Evolutionary conservation across 2,888 invertebrate genomes (phyloP), one percentile per base, ranked within the genome.

Genomic region (Polylopha cassiicola): DNA sequence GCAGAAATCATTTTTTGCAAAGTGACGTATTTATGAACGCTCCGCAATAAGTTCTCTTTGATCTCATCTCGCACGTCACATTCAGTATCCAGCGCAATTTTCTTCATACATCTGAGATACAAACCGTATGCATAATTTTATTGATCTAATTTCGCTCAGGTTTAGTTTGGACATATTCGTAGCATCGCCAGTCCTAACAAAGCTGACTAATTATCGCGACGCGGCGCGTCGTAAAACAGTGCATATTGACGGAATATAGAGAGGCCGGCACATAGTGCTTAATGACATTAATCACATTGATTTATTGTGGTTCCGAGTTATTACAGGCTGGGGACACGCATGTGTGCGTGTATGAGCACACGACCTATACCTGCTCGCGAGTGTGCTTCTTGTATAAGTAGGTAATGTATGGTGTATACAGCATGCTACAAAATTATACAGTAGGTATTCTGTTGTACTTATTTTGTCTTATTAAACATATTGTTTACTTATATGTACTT

Each of bases 211-310:
- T 85, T 85, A 84, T 84, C 75, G 76, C 73, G 79, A 77, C 74
- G 75, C 75, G 78, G 74, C 75, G 64, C 73, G 79, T 84, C 85
- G 85, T 85, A 85, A 85, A 85, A 84, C 84, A 84, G 84, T 82
- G 82, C 84, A 84, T 84, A 84, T 85, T 85, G 85, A 85, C 84
- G 82, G 84, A 85, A 84, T 85, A 85, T 85, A 84, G 85, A 84
- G 84, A 84, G 84, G 80, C 82, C 81, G 74, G 84, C 85, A 80
- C 82, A 81, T 82, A 81, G 80, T 84, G 81, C 85, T 84, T 85
- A 85, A 85, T 85, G 85, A 82, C 85, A 85, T 85, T 85, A 85
- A 85, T 85, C 85, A 85, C 84, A 84, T 85, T 85, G 85, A 85
- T 85, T 85, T 85, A 85, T 85, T 84, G 85, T 84, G 85, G 85